Evolutionary conservation across 1,140 invertebrate species (phyloP).

Genomic region (Maconellicoccus hirsutus): DNA sequence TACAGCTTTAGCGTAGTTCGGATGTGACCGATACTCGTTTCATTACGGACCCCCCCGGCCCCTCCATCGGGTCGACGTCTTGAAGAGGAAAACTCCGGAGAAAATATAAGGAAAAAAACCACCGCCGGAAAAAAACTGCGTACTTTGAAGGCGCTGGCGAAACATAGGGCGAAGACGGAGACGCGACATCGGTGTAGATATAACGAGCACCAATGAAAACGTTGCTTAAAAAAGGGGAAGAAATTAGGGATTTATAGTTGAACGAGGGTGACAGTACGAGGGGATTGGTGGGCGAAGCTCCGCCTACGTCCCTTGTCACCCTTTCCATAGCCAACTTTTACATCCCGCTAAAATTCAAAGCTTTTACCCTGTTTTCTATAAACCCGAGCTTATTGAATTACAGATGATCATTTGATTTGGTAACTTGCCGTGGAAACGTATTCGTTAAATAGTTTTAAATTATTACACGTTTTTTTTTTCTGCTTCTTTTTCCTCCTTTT

Average conservation of each 20-base stretch:
- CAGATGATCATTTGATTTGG: constrained; percentile 61
- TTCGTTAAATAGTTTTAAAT: constrained; percentile 32
- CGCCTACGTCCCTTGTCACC: constrained; percentile 1
- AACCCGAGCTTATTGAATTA: constrained; percentile 51
- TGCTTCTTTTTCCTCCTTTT: neutral
- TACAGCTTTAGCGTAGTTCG: neutral
- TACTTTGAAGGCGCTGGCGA: neutral
- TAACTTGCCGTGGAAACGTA: constrained; percentile 38
- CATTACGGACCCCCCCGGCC: neutral
- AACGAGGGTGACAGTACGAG: constrained; percentile 6
- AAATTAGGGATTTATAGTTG: constrained; percentile 4
- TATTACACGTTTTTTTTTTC: constrained; percentile 25
- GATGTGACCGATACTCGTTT: neutral
- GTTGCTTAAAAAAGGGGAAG: constrained; percentile 7
- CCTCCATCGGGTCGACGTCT: too few relatives aligned
- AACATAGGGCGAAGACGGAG: neutral
- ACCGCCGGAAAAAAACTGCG: too few relatives aligned
- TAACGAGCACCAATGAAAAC: neutral
- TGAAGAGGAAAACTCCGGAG: too few relatives aligned
- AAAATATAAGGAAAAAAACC: too few relatives aligned
- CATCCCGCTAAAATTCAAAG: constrained; percentile 10
- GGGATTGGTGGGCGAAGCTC: neutral
- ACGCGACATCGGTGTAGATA: neutral
- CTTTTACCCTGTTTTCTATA: constrained; percentile 32
- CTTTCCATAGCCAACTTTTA: neutral